Base-by-base conservation (phyloP, 2,888 invertebrate species). In the Andricus quercusramuli region DNA sequence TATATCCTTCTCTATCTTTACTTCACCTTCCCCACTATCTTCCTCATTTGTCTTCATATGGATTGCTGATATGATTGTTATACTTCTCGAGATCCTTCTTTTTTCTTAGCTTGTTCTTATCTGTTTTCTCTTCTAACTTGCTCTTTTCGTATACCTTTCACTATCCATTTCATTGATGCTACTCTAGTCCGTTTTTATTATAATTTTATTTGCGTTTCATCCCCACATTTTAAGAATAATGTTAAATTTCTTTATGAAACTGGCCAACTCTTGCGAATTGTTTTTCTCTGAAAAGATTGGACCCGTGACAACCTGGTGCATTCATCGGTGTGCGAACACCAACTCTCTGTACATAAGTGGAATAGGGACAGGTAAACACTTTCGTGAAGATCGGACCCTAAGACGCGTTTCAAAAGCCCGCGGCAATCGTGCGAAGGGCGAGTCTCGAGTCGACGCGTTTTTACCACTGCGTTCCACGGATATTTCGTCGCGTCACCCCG, bases 401-500 rank as follows among this genome's bases (percentile, higher is more conserved):
- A 76, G 76, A 77, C 70, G 79, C 66, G 47, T 79, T 59, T 77
- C 74, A 80, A 79, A 77, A 79, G 82, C 70, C 80, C 62, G 22
- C 80, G 62, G 47, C 70, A 47, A 37, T 65, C 37, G 68, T 56
- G 62, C 82, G 74, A 79, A 78, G 78, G 80, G 80, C 78, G 78
- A 80, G 80, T 47, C 47, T 47, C 47, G 17, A 67, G 77, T 76
- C 78, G 74, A 74, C 65, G 77, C 78, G 68, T 80, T 82, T 82
- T 83, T 83, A 80, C 80, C 64, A 78, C 25, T 79, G 80, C 82
- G 83, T 83, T 80, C 82, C 80, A 66, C 79, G 83, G 70, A 84
- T 81, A 77, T 83, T 81, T 82, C 77, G 79, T 79, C 84, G 79
- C 82, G 80, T 81, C 84, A 62, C 74, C 59, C 81, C 82, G 78